phyloP scores from a whole-genome alignment of 2,888 invertebrate genomes.

The Drosophila paranaensis region DNA sequence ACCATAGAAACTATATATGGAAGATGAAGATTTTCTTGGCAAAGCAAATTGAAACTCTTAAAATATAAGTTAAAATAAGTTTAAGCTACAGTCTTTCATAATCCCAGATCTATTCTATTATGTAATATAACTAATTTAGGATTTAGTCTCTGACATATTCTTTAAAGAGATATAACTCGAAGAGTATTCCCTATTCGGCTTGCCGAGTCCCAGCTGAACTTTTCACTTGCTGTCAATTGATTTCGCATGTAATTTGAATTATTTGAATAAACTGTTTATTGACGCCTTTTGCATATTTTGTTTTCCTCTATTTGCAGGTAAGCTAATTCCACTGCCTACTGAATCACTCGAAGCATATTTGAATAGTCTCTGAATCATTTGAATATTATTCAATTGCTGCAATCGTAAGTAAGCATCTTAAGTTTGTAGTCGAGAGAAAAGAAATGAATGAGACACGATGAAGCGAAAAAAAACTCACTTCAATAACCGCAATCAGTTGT shows the following conservation, averaged over 20 bases:
- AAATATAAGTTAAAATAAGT: no score
- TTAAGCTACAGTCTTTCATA: no score
- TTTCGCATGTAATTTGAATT: constrained; percentile 22
- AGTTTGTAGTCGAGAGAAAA: constrained; percentile 5
- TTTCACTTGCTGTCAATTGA: not conserved
- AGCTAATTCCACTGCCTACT: constrained; percentile 34
- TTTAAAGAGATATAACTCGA: no score
- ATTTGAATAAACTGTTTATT: constrained; percentile 21
- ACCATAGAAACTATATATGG: no score
- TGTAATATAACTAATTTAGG: no score
- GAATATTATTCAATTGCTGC: constrained; percentile 40
- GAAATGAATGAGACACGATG: constrained; percentile 1
- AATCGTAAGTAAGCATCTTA: constrained; percentile 40
- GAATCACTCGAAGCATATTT: constrained; percentile 28
- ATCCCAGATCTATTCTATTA: no score
- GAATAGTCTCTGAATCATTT: constrained; percentile 27
- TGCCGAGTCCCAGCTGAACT: not conserved
- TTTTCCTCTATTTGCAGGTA: constrained; percentile 61
- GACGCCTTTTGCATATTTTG: constrained; percentile 23
- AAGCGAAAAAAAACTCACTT: constrained; percentile 22
- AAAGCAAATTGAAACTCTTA: no score
- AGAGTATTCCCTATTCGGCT: not conserved
- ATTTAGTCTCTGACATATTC: no score
- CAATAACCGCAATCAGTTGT: constrained; percentile 34
- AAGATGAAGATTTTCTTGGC: no score